Evolutionary conservation across 2,797 vertebrate species (phyloP).

Genomic region (Pseudochaenichthys georgianus): DNA sequence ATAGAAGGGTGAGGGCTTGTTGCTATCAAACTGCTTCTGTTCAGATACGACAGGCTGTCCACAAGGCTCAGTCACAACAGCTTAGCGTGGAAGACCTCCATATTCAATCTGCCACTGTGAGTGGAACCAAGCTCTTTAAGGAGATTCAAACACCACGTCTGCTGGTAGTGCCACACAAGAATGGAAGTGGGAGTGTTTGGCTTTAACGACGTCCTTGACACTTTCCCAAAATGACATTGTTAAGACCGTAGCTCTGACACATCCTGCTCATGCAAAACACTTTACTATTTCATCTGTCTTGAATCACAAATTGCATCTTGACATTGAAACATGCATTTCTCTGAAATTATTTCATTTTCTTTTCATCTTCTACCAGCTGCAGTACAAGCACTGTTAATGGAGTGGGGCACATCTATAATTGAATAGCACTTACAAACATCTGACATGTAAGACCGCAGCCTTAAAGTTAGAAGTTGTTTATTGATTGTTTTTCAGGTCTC

Average conservation of each 20-base stretch:
- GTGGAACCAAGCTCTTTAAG: slow-evolving; percentile 44
- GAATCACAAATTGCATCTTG: slow-evolving; percentile 9
- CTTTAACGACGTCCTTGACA: slow-evolving; percentile 62
- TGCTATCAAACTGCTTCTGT: slow-evolving; percentile 73
- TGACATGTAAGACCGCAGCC: neutral
- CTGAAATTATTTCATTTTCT: neutral
- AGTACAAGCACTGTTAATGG: neutral
- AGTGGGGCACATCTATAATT: slow-evolving; percentile 6
- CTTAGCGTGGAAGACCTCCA: slow-evolving; percentile 52
- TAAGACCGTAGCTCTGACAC: slow-evolving; percentile 12
- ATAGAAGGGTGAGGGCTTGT: slow-evolving; percentile 71
- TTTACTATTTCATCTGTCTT: neutral
- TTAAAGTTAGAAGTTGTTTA: neutral
- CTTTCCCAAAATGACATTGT: slow-evolving; percentile 37
- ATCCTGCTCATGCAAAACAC: slow-evolving; percentile 37
- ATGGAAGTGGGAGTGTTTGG: slow-evolving; percentile 21
- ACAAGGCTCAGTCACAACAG: slow-evolving; percentile 71
- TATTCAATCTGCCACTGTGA: slow-evolving; percentile 57
- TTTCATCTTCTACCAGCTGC: neutral
- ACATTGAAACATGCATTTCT: slow-evolving; percentile 14
- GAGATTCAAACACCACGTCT: slow-evolving; percentile 44
- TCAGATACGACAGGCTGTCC: slow-evolving; percentile 75
- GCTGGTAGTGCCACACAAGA: slow-evolving; percentile 25
- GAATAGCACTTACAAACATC: neutral
- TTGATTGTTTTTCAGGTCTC: neutral